Percentiles rank a stretch among this genome's conserved stretches.
These are phyloP conservation scores for Peromyscus polionotus DNA, from an alignment of 2,113 vertebrate genomes.

Conservation along the genomic window DNA sequence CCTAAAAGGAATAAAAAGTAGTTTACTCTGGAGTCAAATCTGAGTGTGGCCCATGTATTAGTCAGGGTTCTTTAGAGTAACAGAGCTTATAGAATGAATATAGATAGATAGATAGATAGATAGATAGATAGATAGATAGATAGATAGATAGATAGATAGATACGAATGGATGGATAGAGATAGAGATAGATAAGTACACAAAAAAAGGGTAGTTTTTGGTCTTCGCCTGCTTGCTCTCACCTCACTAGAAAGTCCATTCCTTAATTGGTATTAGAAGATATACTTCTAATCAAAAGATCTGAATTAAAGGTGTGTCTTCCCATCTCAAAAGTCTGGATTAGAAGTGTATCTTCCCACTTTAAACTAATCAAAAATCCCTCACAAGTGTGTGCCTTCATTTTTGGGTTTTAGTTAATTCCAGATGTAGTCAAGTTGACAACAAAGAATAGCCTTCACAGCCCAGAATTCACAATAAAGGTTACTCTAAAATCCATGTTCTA, in stretches of 20 bases:
- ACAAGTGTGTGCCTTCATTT: background rate
- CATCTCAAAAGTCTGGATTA: background rate
- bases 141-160: no score
- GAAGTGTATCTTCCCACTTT: background rate
- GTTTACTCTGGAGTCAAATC: background rate
- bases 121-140: no score
- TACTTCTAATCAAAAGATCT: background rate
- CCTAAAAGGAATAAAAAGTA: background rate
- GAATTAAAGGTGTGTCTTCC: background rate
- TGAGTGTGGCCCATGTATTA: background rate
- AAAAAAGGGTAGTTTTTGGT: no score
- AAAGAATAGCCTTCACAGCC: background rate
- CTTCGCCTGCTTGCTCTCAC: no score
- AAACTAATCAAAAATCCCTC: background rate
- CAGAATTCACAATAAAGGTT: background rate
- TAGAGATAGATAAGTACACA: no score
- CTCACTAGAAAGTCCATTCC: no score
- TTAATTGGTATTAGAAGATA: no score
- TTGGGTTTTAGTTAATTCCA: background rate
- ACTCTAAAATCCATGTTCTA: background rate
- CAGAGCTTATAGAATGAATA: background rate
- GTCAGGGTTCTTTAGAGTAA: background rate
- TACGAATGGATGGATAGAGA: no score
- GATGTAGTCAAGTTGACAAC: background rate
- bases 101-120: no score